Percentiles rank a stretch among this genome's conserved stretches.
These are phyloP conservation scores for Nymphalis polychloros DNA, from an alignment of 2,888 invertebrate genomes.

Conservation along the genomic window DNA sequence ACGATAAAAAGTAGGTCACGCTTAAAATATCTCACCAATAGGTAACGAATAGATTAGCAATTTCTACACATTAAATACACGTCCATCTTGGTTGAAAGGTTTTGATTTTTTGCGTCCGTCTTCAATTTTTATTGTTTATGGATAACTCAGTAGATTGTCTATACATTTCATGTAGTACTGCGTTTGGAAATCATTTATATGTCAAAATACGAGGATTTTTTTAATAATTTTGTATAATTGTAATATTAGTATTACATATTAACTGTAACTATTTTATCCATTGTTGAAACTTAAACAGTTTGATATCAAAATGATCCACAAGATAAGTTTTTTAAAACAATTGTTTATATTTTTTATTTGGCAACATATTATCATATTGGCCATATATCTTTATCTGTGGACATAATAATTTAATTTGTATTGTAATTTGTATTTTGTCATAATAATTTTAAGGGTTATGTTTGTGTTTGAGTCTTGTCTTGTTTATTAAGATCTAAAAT, in stretches of 20 bases:
- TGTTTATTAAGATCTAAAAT: background rate
- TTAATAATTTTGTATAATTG: too few species aligned
- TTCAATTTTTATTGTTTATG: conserved; percentile 17
- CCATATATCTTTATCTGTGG: too few species aligned
- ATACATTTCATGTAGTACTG: background rate
- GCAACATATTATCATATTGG: too few species aligned
- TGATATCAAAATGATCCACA: background rate
- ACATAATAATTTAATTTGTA: too few species aligned
- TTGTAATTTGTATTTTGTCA: too few species aligned
- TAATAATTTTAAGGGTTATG: background rate
- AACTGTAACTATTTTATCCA: too few species aligned
- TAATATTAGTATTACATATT: too few species aligned
- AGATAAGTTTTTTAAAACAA: background rate
- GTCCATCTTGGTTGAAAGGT: conserved; percentile 69
- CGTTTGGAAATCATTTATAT: background rate
- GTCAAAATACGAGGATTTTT: background rate
- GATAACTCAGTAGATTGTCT: conserved; percentile 4
- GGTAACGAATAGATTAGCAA: conserved; percentile 33
- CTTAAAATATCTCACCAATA: conserved; percentile 41
- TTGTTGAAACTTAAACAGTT: too few species aligned
- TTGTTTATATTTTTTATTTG: too few species aligned
- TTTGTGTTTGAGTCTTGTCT: background rate
- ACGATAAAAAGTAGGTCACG: conserved; percentile 33
- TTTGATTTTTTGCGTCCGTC: conserved; percentile 49
- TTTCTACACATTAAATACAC: conserved; percentile 58